Evolutionary conservation across 2,113 vertebrate species (phyloP), one percentile per base, ranked within the genome.

Genomic region (Aepyceros melampus): DNA sequence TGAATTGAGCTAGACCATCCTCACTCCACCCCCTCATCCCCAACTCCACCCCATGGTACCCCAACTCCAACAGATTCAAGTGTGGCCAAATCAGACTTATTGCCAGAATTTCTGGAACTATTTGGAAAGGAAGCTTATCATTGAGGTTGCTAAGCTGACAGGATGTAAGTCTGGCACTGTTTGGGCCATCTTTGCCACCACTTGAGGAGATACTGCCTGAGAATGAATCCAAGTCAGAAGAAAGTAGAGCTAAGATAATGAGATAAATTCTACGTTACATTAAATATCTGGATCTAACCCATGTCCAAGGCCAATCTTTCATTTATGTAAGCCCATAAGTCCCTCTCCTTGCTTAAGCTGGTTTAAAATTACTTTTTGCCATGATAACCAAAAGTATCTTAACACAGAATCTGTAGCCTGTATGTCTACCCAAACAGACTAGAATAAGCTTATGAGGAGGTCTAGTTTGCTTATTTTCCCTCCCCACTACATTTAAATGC

Each of bases 341-440:
- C 27, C 17, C 67, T 19, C 43, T 89, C 53, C 90, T 83, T 84
- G 55, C 27, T 81, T 86, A 91, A 91, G 27, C 16, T 6, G 7
- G 58, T 85, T 97, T 91, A 95, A 82, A 92, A 82, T 94, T 40
- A 89, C 36, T 92, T 95, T 86, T 71, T 91, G 29, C 27, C 15
- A 60, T 33, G n/a, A 60, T 76, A 89, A 95, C 23, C 15, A 60
- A n/a, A 89, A 92, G 76, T 47, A 45, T 51, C 40, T 76, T 64
- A 91, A 87, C 45, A 58, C 5, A 78, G 47, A 90, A 91, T 60
- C 78, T 87, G 14, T 93, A 91, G 93, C 40, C 33, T 74, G 4
- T 56, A 43, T 40, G 15, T 87, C 74, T 88, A 91, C 29, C 36
- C 56, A 88, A 95, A 7, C 47, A 62, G 43, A 84, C 36, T 83